Evolutionary conservation across 35 echinoderm and acorn worm genomes (phyloP).

Genomic region (Diadema setosum): DNA sequence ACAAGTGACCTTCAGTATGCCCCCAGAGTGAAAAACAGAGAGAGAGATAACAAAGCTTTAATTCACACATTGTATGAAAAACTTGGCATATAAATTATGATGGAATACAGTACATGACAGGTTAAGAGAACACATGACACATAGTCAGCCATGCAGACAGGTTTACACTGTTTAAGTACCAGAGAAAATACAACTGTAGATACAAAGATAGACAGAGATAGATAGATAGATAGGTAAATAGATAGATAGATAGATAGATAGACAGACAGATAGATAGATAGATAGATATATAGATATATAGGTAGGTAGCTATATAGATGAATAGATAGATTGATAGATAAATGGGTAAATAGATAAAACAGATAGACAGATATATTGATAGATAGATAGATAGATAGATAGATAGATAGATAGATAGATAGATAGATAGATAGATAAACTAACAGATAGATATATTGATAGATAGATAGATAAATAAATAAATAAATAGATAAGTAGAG

Average conservation of each 20-base stretch:
- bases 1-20: too few relatives aligned
- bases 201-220: neutral
- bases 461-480: neutral
- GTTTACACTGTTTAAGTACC: too few relatives aligned
- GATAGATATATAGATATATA: neutral
- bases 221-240: neutral
- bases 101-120: too few relatives aligned
- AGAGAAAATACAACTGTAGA: too few relatives aligned
- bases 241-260: neutral
- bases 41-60: too few relatives aligned
- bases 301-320: neutral
- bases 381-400: too few relatives aligned
- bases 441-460: too few relatives aligned
- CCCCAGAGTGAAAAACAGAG: too few relatives aligned
- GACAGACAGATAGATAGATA: neutral
- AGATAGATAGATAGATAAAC: neutral
- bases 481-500: neutral
- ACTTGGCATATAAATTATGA: too few relatives aligned
- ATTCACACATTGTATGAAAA: too few relatives aligned
- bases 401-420: neutral
- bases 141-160: too few relatives aligned
- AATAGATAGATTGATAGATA: neutral
- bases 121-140: too few relatives aligned
- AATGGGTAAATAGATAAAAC: neutral
- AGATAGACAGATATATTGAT: neutral